Evolutionary conservation across 2,888 invertebrate species (phyloP), one percentile per base, ranked within the genome.

Genomic region (Meloe dianella): DNA sequence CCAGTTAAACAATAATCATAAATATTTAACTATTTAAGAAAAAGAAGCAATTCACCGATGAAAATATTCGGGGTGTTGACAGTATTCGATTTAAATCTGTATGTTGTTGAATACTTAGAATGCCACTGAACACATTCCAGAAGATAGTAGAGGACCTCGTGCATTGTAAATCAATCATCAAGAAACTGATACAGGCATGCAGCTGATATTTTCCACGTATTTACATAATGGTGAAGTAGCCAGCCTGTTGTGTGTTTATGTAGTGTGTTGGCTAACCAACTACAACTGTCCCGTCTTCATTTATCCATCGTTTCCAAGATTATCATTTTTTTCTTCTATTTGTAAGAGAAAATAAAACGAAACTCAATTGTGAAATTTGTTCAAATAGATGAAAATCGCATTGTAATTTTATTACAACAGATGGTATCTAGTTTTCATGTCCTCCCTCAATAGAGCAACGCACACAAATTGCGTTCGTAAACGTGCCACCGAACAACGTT

Each of bases 111-210:
- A 75, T 74, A 76, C 74, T 68, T 66, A 71, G 76, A 74, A 75
- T 76, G 74, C 76, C 76, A 74, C 75, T 68, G 75, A 67, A 74
- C 73, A 74, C 76, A 75, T 75, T 75, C 75, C 66, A 63, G 65
- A 62, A 71, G 67, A 68, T 62, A 61, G 69, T 72, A 67, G 63
- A 65, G 57, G 65, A 60, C 63, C 70, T 73, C 73, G 72, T 75
- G 71, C 69, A 65, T 68, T 72, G 75, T 78, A 78, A 78, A 78
- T 78, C 78, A 78, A 78, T 78, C 77, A 78, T 77, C 73, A 71
- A 66, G 71, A 72, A 74, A 77, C 77, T 77, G 78, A 77, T 78
- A 76, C 75, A 74, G 70, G 70, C 70, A 65, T 67, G 74, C 70
- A 72, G 70, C 69, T 71, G 75, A 75, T 74, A 75, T 74, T 74